phyloP scores from a whole-genome alignment of 1,140 invertebrate species.

The Ips nitidus region DNA sequence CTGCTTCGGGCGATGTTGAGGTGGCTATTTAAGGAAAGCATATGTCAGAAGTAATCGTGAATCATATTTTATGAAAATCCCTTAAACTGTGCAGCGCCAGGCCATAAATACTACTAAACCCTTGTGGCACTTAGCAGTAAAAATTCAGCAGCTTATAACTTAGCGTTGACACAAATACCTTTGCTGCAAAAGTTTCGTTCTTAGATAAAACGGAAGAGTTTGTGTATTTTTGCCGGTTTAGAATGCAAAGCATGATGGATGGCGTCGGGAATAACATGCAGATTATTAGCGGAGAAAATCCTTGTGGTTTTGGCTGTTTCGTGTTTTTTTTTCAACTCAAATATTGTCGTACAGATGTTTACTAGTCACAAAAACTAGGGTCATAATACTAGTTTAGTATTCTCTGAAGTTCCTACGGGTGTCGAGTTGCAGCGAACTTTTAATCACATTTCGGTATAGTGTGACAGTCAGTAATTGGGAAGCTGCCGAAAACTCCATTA shows the following conservation, averaged over 20 bases:
- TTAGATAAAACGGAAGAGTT: conserved; percentile 12
- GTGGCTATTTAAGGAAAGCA: neutral
- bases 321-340: too few species aligned
- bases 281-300: neutral
- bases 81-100: neutral
- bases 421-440: conserved; percentile 2
- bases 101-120: conserved; percentile 16
- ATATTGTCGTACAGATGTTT: too few species aligned
- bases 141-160: conserved; percentile 17
- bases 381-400: too few species aligned
- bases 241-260: conserved; percentile 21
- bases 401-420: too few species aligned
- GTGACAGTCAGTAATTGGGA: neutral
- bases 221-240: conserved; percentile 13
- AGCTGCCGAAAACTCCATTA: conserved; percentile 12
- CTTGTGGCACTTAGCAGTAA: conserved; percentile 23
- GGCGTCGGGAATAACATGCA: conserved; percentile 1
- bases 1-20: too few species aligned
- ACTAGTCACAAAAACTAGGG: too few species aligned
- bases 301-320: too few species aligned
- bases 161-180: conserved; percentile 23
- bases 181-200: conserved; percentile 11
- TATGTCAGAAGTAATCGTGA: neutral
- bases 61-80: conserved; percentile 4
- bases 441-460: neutral